phyloP scores from a whole-genome alignment of 2,797 vertebrate species.

The Mus minutoides region DNA sequence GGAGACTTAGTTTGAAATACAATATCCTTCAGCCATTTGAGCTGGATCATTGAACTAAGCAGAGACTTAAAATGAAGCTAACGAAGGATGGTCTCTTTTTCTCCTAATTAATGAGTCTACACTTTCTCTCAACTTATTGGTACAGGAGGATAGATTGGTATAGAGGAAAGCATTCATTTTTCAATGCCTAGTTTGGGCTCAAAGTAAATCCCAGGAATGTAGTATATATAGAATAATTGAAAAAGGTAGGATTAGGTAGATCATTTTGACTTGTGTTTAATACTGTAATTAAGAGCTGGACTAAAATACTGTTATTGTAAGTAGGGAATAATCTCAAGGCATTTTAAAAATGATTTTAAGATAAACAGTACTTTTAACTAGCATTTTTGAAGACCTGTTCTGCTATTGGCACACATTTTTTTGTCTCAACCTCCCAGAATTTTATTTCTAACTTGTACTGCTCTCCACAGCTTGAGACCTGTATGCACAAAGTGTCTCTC shows the following conservation, averaged over 20 bases:
- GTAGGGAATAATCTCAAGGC: not conserved
- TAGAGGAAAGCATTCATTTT: slow-evolving; percentile 5
- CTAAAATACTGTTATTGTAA: not conserved
- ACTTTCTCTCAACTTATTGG: not conserved
- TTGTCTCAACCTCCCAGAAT: not conserved
- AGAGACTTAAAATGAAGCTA: slow-evolving; percentile 39
- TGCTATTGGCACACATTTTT: not conserved
- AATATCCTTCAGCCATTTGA: not conserved
- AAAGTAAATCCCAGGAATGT: not conserved
- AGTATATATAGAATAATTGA: not conserved
- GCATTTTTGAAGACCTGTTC: not conserved
- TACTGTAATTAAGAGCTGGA: not conserved
- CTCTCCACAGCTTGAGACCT: not conserved
- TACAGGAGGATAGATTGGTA: slow-evolving; percentile 38
- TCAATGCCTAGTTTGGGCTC: slow-evolving; percentile 48
- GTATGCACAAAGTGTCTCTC: not conserved
- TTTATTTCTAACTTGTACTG: slow-evolving; percentile 2
- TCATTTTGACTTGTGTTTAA: not conserved
- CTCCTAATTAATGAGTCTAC: not conserved
- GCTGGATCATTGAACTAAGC: slow-evolving; percentile 3
- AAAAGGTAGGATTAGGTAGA: not conserved
- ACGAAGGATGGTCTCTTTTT: slow-evolving; percentile 14
- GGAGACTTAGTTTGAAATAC: not conserved
- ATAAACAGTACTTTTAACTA: not conserved
- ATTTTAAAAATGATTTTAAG: slow-evolving; percentile 26